These are phyloP conservation scores for Zaprionus tsacasi DNA, from an alignment of 1,140 invertebrate genomes.

Conservation along the genomic window DNA sequence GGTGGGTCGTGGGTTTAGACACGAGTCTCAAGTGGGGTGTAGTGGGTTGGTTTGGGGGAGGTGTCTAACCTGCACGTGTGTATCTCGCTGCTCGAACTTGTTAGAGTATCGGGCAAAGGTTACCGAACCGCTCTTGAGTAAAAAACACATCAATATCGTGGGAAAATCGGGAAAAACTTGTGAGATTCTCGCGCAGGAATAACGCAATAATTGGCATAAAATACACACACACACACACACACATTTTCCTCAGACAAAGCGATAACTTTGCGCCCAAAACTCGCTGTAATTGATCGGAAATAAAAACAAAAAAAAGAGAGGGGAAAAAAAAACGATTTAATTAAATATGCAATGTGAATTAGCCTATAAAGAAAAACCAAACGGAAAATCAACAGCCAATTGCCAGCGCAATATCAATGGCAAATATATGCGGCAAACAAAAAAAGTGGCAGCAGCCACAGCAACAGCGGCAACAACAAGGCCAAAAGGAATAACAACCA, in stretches of 20 bases:
- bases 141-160: not conserved
- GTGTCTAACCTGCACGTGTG: constrained; percentile 30
- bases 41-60: not conserved
- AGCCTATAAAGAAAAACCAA: constrained; percentile 46
- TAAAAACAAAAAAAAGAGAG: constrained; percentile 22
- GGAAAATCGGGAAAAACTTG: not conserved
- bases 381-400: constrained; percentile 61
- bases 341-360: constrained; percentile 70
- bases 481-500: constrained; percentile 19
- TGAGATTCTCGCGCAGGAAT: not conserved
- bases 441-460: not conserved
- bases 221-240: constrained; percentile 3
- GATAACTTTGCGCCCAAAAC: constrained; percentile 12
- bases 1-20: not conserved
- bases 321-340: constrained; percentile 43
- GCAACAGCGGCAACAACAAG: not conserved
- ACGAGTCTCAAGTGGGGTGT: not conserved
- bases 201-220: not conserved
- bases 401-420: constrained; percentile 59
- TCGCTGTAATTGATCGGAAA: constrained; percentile 48
- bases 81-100: constrained; percentile 35
- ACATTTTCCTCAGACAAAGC: not conserved
- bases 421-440: constrained; percentile 58
- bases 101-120: constrained; percentile 28
- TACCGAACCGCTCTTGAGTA: not conserved